Percentiles rank a stretch among this genome's conserved stretches.
Conservation (phyloP, 2,113 vertebrate species). For the Dicaeum eximium region DNA sequence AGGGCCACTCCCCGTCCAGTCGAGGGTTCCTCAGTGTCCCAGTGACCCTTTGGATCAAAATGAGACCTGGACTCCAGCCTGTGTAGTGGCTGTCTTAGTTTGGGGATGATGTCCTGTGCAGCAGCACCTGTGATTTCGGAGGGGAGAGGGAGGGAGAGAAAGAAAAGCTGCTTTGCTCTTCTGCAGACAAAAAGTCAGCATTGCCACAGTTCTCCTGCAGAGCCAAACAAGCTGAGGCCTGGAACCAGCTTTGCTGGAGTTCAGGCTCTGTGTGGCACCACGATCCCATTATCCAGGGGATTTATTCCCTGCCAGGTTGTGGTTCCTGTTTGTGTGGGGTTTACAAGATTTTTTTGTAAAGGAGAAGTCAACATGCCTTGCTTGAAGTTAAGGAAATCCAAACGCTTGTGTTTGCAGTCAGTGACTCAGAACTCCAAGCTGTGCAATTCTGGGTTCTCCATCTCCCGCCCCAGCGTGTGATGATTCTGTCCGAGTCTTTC, state of each 20-base stretch:
- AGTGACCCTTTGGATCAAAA: not conserved
- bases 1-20: slow-evolving; percentile 5
- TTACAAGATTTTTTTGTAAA: not conserved
- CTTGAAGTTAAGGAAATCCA: not conserved
- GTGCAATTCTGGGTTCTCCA: slow-evolving; percentile 61
- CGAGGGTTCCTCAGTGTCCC: not conserved
- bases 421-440: slow-evolving; percentile 58
- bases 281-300: not conserved
- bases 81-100: slow-evolving; percentile 34
- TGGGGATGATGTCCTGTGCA: slow-evolving; percentile 25
- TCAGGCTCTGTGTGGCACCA: not conserved
- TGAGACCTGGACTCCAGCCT: not conserved
- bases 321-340: slow-evolving; percentile 21
- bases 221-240: slow-evolving; percentile 16
- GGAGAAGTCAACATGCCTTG: slow-evolving; percentile 51
- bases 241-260: slow-evolving; percentile 17
- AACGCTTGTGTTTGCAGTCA: slow-evolving; percentile 65
- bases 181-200: not conserved
- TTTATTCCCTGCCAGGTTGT: slow-evolving; percentile 38
- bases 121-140: not conserved
- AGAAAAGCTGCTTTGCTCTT: slow-evolving; percentile 43
- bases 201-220: slow-evolving; percentile 31
- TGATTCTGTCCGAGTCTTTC: slow-evolving; percentile 62
- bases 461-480: slow-evolving; percentile 34
- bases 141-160: not conserved